Percentiles rank a stretch among this genome's conserved stretches.
These are phyloP conservation scores for Chrysodeixis includens DNA, from an alignment of 2,888 invertebrate genomes.

Conservation along the genomic window DNA sequence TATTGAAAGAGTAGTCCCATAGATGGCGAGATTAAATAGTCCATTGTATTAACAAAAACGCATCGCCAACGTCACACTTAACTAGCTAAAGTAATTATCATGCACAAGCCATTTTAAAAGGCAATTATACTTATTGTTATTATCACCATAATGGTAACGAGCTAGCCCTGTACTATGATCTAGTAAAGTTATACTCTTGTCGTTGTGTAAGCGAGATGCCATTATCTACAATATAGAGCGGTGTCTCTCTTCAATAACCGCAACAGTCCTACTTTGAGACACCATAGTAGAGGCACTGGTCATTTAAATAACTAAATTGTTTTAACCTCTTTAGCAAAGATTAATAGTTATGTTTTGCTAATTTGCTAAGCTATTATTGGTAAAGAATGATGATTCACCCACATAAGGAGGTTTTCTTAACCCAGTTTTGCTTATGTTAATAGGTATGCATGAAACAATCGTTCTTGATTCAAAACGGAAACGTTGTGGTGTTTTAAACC, in stretches of 20 bases:
- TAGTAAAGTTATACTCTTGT: too few species aligned
- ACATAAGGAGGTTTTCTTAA: background rate
- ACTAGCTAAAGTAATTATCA: constrained; percentile 37
- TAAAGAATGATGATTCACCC: too few species aligned
- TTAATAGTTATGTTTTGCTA: background rate
- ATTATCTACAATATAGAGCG: too few species aligned
- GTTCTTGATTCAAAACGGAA: too few species aligned
- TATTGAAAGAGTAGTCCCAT: background rate
- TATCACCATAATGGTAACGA: constrained; percentile 46
- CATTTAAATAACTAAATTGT: constrained; percentile 25
- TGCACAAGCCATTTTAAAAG: constrained; percentile 29
- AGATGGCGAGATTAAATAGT: constrained; percentile 6
- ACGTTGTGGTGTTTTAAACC: too few species aligned
- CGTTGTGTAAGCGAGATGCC: too few species aligned
- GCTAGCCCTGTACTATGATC: background rate
- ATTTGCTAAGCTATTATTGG: constrained; percentile 3
- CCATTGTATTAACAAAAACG: constrained; percentile 35
- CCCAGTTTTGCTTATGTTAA: background rate
- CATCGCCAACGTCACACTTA: constrained; percentile 12
- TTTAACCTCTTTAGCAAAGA: constrained; percentile 16
- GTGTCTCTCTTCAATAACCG: too few species aligned
- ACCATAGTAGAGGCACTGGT: background rate
- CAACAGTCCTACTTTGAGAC: too few species aligned
- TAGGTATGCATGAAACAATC: background rate
- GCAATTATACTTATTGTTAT: constrained; percentile 37